Conservation (phyloP, 2,888 invertebrate species). For the Cryptocheilus praepositus region DNA sequence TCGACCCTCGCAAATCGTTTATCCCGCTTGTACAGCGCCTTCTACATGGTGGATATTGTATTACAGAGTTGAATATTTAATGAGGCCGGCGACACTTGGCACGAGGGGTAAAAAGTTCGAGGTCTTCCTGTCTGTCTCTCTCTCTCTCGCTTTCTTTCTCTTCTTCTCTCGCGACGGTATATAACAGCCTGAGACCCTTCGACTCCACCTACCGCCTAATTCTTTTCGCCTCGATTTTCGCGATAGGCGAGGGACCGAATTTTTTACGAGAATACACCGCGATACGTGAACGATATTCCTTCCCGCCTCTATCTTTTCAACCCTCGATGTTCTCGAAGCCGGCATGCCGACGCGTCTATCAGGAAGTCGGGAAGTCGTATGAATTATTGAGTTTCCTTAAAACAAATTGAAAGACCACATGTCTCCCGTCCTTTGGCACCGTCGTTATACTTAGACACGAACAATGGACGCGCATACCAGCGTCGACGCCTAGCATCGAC, state of each 20-base stretch:
- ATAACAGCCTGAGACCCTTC: conserved; percentile 25
- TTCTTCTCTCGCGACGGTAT: conserved; percentile 16
- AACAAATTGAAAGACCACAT: neutral
- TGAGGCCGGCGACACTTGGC: conserved; percentile 68
- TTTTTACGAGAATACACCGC: conserved; percentile 39
- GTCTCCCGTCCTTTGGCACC: conserved; percentile 7
- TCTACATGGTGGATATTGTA: conserved; percentile 74
- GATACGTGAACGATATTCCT: conserved; percentile 42
- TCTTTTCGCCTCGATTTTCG: conserved; percentile 62
- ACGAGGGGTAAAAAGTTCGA: conserved; percentile 56
- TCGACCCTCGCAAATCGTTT: conserved; percentile 56
- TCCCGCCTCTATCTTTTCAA: conserved; percentile 33
- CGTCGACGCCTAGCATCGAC: no score
- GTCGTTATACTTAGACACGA: conserved; percentile 7
- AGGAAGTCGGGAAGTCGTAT: conserved; percentile 23
- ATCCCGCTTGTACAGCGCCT: conserved; percentile 53
- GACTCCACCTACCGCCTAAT: conserved; percentile 48
- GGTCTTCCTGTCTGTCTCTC: conserved; percentile 33
- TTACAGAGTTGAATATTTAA: conserved; percentile 77
- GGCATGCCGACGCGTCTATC: conserved; percentile 20
- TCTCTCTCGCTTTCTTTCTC: no score
- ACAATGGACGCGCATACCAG: no score
- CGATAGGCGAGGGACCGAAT: conserved; percentile 43
- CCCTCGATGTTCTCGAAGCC: conserved; percentile 20
- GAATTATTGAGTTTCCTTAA: conserved; percentile 37